Conservation (phyloP, 1,140 invertebrate species). For the Pantala flavescens region DNA sequence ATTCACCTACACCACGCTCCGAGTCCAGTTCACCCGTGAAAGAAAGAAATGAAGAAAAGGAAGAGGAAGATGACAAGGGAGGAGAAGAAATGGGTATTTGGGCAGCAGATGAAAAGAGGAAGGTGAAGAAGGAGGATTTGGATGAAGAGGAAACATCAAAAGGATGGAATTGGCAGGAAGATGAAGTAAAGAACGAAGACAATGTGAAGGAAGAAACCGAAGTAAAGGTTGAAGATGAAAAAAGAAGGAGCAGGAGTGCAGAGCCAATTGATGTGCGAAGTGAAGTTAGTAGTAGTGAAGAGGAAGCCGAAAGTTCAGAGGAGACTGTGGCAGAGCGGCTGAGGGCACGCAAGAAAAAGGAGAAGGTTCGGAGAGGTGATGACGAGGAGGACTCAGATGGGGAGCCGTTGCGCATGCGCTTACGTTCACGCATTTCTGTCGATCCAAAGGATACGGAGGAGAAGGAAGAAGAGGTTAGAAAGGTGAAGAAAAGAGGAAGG, state of each 20-base stretch:
- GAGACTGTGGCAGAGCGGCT: constrained; percentile 33
- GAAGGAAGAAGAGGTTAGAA: constrained; percentile 18
- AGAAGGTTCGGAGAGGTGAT: constrained; percentile 26
- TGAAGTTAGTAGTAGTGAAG: background rate
- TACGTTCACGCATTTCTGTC: background rate
- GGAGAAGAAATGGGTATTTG: background rate
- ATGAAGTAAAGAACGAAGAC: background rate
- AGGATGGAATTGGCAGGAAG: background rate
- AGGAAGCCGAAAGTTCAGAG: constrained; percentile 18
- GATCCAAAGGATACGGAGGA: constrained; percentile 12
- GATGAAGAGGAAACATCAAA: background rate
- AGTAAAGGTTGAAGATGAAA: background rate
- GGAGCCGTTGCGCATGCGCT: background rate
- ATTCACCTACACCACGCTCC: too few relatives aligned
- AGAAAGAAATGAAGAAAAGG: background rate
- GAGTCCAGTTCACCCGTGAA: too few relatives aligned
- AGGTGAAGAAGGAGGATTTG: constrained; percentile 34
- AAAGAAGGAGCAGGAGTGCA: background rate
- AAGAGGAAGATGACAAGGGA: background rate
- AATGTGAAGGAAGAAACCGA: background rate
- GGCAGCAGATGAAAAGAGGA: background rate
- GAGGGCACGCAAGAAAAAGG: constrained; percentile 31
- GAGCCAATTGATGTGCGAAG: background rate
- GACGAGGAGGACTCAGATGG: background rate
- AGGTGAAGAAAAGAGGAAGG: background rate